phyloP scores from a whole-genome alignment of 2,113 vertebrate species.

The Rhea pennata region DNA sequence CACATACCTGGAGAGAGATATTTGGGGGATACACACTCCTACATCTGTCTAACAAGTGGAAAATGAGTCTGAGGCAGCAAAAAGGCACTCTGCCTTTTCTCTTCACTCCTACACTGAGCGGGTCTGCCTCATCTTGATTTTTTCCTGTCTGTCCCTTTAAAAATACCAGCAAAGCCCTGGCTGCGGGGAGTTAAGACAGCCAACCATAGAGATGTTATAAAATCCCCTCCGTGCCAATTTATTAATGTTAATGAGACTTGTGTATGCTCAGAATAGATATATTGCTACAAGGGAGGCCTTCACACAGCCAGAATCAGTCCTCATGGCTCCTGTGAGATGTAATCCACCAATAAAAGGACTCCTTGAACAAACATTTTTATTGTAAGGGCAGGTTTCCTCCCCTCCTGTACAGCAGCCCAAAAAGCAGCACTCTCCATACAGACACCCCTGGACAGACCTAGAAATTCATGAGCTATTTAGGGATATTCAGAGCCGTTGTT shows the following conservation, averaged over 20 bases:
- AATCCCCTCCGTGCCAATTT: conserved; percentile 42
- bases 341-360: conserved; percentile 20
- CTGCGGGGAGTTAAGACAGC: background rate
- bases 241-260: conserved; percentile 34
- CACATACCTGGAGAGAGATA: accelerated
- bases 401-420: background rate
- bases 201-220: conserved; percentile 22
- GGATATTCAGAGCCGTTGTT: background rate
- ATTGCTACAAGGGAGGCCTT: conserved; percentile 37
- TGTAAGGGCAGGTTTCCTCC: background rate
- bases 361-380: conserved; percentile 18
- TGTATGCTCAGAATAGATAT: conserved; percentile 25
- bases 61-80: background rate
- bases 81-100: background rate
- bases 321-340: conserved; percentile 8
- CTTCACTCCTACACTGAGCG: background rate
- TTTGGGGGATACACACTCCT: background rate
- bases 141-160: background rate
- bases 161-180: background rate
- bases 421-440: background rate
- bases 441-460: background rate
- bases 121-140: background rate
- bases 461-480: background rate
- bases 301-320: background rate
- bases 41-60: background rate